These are phyloP conservation scores for Coccyzus lansbergi DNA, from an alignment of 2,797 vertebrate species.

Conservation along the genomic window DNA sequence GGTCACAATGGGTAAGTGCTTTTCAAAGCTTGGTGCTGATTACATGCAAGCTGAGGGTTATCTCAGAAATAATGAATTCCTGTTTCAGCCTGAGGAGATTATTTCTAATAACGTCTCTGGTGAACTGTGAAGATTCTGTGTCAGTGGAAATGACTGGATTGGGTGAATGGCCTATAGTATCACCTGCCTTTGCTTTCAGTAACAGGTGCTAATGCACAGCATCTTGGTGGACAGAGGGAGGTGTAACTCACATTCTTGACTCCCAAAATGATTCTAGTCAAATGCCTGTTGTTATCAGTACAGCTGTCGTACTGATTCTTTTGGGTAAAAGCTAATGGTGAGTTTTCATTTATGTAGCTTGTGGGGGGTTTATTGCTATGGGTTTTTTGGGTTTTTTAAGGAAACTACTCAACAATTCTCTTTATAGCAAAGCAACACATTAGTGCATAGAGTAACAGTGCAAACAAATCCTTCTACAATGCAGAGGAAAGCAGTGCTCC, in stretches of 20 bases:
- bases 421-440: conserved; percentile 53
- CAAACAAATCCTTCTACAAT: conserved; percentile 58
- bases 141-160: not conserved
- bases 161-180: not conserved
- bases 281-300: conserved; percentile 7
- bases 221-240: not conserved
- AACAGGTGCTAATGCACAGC: not conserved
- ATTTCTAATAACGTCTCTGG: not conserved
- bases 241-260: not conserved
- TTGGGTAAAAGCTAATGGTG: not conserved
- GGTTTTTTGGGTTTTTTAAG: not conserved
- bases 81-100: not conserved
- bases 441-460: conserved; percentile 21
- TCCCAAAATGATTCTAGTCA: not conserved
- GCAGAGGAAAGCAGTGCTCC: conserved; percentile 24
- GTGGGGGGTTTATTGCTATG: not conserved
- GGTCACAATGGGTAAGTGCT: not conserved
- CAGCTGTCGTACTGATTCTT: not conserved
- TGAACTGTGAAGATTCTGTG: not conserved
- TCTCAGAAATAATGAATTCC: not conserved
- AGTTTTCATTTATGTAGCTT: conserved; percentile 18
- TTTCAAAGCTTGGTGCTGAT: not conserved
- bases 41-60: not conserved
- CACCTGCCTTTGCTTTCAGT: not conserved
- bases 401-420: conserved; percentile 46